phyloP scores from a whole-genome alignment of 2,797 vertebrate genomes.

The Danio tinwini region DNA sequence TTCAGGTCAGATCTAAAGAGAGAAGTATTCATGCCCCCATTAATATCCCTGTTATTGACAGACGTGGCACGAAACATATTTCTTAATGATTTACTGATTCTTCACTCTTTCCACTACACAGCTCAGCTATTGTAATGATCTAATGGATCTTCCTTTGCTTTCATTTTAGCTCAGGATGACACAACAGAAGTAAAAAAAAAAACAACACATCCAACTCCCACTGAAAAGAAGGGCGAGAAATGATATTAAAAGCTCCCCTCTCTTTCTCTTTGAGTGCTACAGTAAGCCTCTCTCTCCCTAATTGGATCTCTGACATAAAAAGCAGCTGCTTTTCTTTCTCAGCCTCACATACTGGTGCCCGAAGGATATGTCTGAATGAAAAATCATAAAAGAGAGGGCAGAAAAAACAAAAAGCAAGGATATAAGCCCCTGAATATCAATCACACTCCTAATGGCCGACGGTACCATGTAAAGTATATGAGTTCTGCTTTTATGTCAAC shows the following conservation, averaged over 20 bases:
- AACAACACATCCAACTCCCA: constrained; percentile 37
- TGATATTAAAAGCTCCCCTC: constrained; percentile 62
- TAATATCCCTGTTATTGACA: constrained; percentile 51
- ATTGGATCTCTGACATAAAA: constrained; percentile 72
- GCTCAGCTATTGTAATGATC: constrained; percentile 42
- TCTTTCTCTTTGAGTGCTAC: constrained; percentile 38
- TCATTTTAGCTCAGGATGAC: constrained; percentile 41
- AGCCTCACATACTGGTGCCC: constrained; percentile 70
- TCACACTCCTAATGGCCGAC: constrained; percentile 76
- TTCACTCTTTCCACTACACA: not conserved
- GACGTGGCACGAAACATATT: constrained; percentile 69
- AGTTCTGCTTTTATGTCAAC: not conserved
- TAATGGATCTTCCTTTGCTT: constrained; percentile 51
- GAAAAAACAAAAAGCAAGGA: constrained; percentile 44
- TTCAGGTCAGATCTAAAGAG: constrained; percentile 20
- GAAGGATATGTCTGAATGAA: constrained; percentile 71
- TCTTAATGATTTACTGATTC: constrained; percentile 27
- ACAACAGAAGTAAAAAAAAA: constrained; percentile 41
- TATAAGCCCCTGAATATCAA: constrained; percentile 75
- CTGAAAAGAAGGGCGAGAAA: constrained; percentile 54
- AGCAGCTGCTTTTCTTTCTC: constrained; percentile 68
- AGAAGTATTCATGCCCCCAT: constrained; percentile 23
- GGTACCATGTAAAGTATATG: constrained; percentile 79
- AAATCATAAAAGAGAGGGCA: constrained; percentile 68
- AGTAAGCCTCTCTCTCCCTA: constrained; percentile 59